Evolutionary conservation across 2,797 vertebrate species (phyloP).

Genomic region (Toxotes lorentzi): DNA sequence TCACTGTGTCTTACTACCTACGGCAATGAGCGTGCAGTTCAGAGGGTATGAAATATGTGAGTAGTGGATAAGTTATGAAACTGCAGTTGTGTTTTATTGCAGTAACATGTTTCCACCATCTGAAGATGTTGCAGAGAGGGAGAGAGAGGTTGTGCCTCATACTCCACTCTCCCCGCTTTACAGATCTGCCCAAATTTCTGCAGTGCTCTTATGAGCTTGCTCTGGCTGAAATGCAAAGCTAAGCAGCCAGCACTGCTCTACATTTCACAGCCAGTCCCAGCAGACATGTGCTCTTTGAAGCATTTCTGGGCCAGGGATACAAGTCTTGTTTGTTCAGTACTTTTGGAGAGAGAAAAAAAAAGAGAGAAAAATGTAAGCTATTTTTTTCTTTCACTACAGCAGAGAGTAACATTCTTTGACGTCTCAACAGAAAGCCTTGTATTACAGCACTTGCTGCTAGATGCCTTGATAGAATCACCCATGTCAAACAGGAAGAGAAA

Average conservation of each 20-base stretch:
- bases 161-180: slow-evolving; percentile 46
- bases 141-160: slow-evolving; percentile 39
- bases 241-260: slow-evolving; percentile 87
- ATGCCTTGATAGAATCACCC: slow-evolving; percentile 85
- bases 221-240: slow-evolving; percentile 87
- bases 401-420: slow-evolving; percentile 86
- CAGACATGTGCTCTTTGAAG: slow-evolving; percentile 88
- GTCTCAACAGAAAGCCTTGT: slow-evolving; percentile 85
- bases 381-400: slow-evolving; percentile 80
- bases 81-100: slow-evolving; percentile 40
- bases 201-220: slow-evolving; percentile 75
- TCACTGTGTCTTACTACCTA: slow-evolving; percentile 59
- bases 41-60: slow-evolving; percentile 40
- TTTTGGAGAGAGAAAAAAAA: slow-evolving; percentile 66
- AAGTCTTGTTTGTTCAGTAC: slow-evolving; percentile 87
- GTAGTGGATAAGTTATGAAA: slow-evolving; percentile 49
- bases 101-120: slow-evolving; percentile 50
- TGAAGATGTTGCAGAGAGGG: slow-evolving; percentile 46
- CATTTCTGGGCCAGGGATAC: slow-evolving; percentile 87
- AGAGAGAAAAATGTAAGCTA: slow-evolving; percentile 75
- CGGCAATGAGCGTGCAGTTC: slow-evolving; percentile 29
- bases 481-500: slow-evolving; percentile 87
- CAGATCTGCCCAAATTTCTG: slow-evolving; percentile 75
- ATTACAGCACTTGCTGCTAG: slow-evolving; percentile 81
- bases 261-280: slow-evolving; percentile 87